Conservation (phyloP, 2,113 vertebrate genomes). For the Ornithorhynchus anatinus region DNA sequence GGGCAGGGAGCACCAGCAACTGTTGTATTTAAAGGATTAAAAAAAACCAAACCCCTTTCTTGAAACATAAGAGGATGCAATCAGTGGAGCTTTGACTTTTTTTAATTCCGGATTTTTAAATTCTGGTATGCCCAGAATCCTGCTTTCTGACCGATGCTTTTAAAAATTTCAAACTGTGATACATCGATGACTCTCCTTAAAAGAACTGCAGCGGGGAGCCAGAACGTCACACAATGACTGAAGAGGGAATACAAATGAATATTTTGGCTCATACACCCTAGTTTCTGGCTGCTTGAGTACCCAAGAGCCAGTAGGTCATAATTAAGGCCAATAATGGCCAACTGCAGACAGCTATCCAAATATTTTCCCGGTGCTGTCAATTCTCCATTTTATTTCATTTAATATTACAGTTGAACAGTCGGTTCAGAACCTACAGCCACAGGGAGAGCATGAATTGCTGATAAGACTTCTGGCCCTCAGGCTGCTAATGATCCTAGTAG, state of each 20-base stretch:
- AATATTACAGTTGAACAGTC: conserved; percentile 62
- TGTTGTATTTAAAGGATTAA: rapidly evolving
- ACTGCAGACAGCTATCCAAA: conserved; percentile 73
- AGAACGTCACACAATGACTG: conserved; percentile 67
- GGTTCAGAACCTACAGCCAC: conserved; percentile 46
- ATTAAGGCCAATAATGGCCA: conserved; percentile 77
- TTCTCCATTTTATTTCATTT: conserved; percentile 65
- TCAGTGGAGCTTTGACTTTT: conserved; percentile 24
- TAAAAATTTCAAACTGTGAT: conserved; percentile 66
- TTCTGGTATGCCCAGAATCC: conserved; percentile 45
- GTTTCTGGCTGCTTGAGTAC: conserved; percentile 72
- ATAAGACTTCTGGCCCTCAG: conserved; percentile 55
- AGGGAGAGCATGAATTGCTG: conserved; percentile 61
- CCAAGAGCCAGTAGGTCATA: conserved; percentile 73
- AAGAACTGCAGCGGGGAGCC: conserved; percentile 60
- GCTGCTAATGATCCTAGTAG: conserved; percentile 45
- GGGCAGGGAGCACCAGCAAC: conserved; percentile 3
- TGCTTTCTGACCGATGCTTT: conserved; percentile 57
- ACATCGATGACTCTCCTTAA: conserved; percentile 50
- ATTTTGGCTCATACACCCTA: conserved; percentile 66
- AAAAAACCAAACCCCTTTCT: conserved; percentile 10
- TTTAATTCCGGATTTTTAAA: conserved; percentile 18
- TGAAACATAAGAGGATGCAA: conserved; percentile 16
- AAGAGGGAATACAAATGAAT: conserved; percentile 75
- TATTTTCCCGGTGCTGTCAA: conserved; percentile 72